These are phyloP conservation scores for Myotis davidii DNA, from an alignment of 2,113 vertebrate genomes.

Conservation along the genomic window DNA sequence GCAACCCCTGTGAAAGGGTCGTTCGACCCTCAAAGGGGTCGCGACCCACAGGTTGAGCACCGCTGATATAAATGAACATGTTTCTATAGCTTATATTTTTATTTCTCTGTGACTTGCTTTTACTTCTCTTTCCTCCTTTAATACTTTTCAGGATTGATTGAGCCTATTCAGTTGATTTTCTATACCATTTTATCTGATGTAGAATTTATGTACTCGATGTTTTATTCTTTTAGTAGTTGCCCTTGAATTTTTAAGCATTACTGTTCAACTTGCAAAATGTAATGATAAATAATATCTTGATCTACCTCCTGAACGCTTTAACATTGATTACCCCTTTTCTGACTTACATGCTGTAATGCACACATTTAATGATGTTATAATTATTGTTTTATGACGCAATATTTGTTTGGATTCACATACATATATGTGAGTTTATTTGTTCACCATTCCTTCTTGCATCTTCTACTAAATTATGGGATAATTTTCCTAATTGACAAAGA, in stretches of 20 bases:
- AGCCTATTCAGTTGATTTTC: conserved; percentile 11
- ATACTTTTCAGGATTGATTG: conserved; percentile 22
- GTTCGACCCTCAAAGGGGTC: too few relatives aligned
- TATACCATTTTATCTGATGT: conserved; percentile 9
- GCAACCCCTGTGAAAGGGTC: too few relatives aligned
- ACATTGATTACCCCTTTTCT: neutral
- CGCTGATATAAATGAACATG: neutral
- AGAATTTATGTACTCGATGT: neutral
- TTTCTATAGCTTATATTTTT: conserved; percentile 21
- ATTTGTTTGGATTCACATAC: neutral
- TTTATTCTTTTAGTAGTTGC: conserved; percentile 29
- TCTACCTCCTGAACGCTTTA: neutral
- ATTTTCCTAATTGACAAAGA: neutral
- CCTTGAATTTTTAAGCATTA: neutral
- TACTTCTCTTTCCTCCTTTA: conserved; percentile 10
- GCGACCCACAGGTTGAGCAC: too few relatives aligned
- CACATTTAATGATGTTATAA: conserved; percentile 11
- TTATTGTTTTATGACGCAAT: conserved; percentile 35
- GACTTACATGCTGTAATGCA: neutral
- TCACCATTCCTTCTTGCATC: conserved; percentile 2
- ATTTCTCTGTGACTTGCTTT: conserved; percentile 33
- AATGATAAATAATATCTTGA: conserved; percentile 36
- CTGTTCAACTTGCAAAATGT: conserved; percentile 32
- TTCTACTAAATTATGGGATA: neutral
- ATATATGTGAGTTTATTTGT: conserved; percentile 8